phyloP scores from a whole-genome alignment of 2,888 invertebrate genomes.

The Sesamia inferens region DNA sequence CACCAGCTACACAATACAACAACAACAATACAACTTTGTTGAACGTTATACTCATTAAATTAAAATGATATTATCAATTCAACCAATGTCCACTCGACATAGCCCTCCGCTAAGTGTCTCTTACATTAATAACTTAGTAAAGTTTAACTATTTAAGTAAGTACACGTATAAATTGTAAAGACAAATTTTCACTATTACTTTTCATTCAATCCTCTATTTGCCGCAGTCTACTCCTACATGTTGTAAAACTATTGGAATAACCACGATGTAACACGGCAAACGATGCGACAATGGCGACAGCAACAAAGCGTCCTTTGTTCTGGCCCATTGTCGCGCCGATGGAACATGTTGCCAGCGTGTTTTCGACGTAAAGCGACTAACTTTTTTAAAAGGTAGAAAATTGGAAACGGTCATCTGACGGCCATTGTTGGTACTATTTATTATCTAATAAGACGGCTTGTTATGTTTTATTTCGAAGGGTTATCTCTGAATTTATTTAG shows the following conservation, averaged over 20 bases:
- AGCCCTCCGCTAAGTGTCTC: too few relatives aligned
- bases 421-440: constrained; percentile 57
- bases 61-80: too few relatives aligned
- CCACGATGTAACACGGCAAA: constrained; percentile 45
- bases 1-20: too few relatives aligned
- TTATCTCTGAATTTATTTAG: neutral
- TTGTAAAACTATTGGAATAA: constrained; percentile 55
- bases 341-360: constrained; percentile 67
- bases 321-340: constrained; percentile 65
- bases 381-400: constrained; percentile 65
- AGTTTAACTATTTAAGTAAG: too few relatives aligned
- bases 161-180: too few relatives aligned
- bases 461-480: neutral
- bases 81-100: too few relatives aligned
- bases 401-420: constrained; percentile 54
- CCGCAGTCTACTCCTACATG: constrained; percentile 7
- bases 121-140: too few relatives aligned
- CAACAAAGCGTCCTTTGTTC: constrained; percentile 73
- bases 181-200: neutral
- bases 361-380: constrained; percentile 54
- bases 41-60: too few relatives aligned
- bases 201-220: constrained; percentile 1
- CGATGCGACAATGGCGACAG: constrained; percentile 64
- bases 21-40: too few relatives aligned
- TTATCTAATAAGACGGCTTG: constrained; percentile 25